Conservation (phyloP, 2,797 vertebrate species). For the Argentina silus region DNA sequence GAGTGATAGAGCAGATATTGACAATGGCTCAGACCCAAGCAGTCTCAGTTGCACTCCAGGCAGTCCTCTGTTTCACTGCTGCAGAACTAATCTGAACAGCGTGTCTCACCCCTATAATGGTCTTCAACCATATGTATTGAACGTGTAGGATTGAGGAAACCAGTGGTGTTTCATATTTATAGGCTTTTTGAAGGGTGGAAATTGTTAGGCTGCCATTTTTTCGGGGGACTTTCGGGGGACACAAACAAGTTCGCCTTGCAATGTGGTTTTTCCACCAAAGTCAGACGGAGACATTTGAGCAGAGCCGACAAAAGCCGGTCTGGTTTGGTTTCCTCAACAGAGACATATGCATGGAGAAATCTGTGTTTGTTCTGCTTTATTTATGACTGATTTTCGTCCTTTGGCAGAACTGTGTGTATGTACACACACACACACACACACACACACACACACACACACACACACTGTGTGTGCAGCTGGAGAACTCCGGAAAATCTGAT, state of each 20-base stretch:
- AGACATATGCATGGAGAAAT: slow-evolving; percentile 3
- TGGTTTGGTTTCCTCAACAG: slow-evolving; percentile 24
- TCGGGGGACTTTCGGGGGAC: not conserved
- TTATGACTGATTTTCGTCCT: slow-evolving; percentile 14
- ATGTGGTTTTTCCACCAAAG: slow-evolving; percentile 28
- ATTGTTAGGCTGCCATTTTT: slow-evolving; percentile 40
- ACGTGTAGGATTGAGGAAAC: slow-evolving; percentile 6
- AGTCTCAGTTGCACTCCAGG: not conserved
- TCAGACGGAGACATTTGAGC: slow-evolving; percentile 16
- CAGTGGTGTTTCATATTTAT: slow-evolving; percentile 24
- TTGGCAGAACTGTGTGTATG: not conserved
- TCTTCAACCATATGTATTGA: not conserved
- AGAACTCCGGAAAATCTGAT: not conserved
- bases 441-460: not conserved
- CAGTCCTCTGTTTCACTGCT: slow-evolving; percentile 9
- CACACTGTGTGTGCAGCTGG: not conserved
- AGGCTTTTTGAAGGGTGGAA: slow-evolving; percentile 20
- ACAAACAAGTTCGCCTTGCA: slow-evolving; percentile 12
- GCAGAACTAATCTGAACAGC: not conserved
- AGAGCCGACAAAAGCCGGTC: not conserved
- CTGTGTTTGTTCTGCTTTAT: not conserved
- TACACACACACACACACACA: not conserved
- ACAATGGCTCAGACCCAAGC: not conserved
- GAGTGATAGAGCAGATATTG: not conserved
- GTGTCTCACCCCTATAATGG: not conserved